Percentiles rank a stretch among this genome's conserved stretches.
phyloP scores from a whole-genome alignment of 2,113 vertebrate species.

The Podilymbus podiceps region DNA sequence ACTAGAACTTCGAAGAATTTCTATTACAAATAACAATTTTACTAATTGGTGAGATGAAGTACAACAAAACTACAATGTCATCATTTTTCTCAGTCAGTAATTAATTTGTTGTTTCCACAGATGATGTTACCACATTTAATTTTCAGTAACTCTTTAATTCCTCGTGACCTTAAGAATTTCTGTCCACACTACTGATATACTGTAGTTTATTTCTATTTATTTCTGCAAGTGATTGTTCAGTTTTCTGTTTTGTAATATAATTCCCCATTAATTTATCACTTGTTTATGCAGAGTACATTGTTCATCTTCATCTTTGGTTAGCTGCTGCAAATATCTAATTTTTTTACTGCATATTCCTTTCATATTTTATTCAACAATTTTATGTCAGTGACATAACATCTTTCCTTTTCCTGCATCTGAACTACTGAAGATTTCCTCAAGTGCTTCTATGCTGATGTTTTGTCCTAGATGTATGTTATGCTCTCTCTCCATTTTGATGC shows the following conservation, averaged over 20 bases:
- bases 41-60: background rate
- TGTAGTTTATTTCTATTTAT: background rate
- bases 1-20: background rate
- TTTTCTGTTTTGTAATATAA: background rate
- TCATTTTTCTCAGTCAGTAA: background rate
- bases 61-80: background rate
- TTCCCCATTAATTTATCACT: background rate
- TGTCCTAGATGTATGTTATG: background rate
- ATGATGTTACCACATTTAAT: background rate
- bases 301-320: background rate
- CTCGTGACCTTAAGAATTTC: background rate
- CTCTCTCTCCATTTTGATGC: background rate
- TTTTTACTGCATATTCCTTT: background rate
- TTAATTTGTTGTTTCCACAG: background rate
- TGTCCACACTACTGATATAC: background rate
- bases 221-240: background rate
- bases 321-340: background rate
- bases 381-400: background rate
- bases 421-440: background rate
- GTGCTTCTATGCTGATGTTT: background rate
- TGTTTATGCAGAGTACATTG: background rate
- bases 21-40: background rate
- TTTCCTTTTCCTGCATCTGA: background rate
- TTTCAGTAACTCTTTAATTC: background rate
- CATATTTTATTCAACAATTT: background rate